Conservation (phyloP, 1,140 invertebrate genomes). For the Cyphomyrmex costatus region DNA sequence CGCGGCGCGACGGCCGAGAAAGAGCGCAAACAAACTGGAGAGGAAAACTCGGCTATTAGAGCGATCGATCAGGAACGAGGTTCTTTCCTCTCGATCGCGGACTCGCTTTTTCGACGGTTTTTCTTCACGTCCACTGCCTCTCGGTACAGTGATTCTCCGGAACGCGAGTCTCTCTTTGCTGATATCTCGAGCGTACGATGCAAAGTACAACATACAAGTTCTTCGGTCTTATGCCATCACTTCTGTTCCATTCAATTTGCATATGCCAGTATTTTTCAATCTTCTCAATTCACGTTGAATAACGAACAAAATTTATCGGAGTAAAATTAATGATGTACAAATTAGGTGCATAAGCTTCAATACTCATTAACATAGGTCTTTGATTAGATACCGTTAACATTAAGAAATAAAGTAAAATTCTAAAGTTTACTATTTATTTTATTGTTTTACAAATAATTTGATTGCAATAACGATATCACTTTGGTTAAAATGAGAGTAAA, state of each 20-base stretch:
- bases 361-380: too few relatives aligned
- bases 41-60: constrained; percentile 23
- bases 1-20: constrained; percentile 5
- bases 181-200: background rate
- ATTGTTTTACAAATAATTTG: too few relatives aligned
- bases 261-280: background rate
- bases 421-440: too few relatives aligned
- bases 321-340: too few relatives aligned
- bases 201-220: background rate
- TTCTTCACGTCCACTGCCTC: background rate
- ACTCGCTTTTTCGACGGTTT: constrained; percentile 30
- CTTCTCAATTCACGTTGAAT: too few relatives aligned
- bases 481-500: too few relatives aligned
- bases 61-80: constrained; percentile 47
- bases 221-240: background rate
- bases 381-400: too few relatives aligned
- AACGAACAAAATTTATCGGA: too few relatives aligned
- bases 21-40: background rate
- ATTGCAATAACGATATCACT: too few relatives aligned
- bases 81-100: constrained; percentile 41
- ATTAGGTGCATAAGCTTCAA: too few relatives aligned
- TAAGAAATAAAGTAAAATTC: too few relatives aligned
- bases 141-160: background rate
- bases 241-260: background rate
- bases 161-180: background rate